A percentile compares a stretch with the other conserved stretches of the same genome.
Conservation (phyloP, 1,140 invertebrate species). For the Drosophila suzukii region DNA sequence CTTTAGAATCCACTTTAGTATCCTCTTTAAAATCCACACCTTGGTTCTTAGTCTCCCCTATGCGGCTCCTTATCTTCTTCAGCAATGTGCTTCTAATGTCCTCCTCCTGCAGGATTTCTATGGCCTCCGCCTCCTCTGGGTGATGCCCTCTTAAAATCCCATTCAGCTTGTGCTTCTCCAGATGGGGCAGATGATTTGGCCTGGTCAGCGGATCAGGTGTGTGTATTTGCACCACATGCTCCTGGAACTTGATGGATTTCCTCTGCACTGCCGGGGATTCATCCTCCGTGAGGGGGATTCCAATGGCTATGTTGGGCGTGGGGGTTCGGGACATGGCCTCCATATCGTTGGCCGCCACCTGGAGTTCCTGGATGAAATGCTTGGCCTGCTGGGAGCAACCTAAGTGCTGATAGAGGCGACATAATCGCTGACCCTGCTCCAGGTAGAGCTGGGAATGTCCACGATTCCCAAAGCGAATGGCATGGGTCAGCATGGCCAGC, state of each 20-base stretch:
- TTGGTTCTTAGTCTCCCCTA: neutral
- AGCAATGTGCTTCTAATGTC: neutral
- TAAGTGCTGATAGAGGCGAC: slow-evolving; percentile 87
- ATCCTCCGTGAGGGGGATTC: neutral
- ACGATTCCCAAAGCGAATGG: slow-evolving; percentile 83
- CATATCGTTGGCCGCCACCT: slow-evolving; percentile 75
- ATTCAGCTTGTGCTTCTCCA: neutral
- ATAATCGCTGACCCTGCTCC: slow-evolving; percentile 88
- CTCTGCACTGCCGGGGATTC: neutral
- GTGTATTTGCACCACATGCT: slow-evolving; percentile 61
- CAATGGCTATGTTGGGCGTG: neutral
- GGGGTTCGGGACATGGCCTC: slow-evolving; percentile 26
- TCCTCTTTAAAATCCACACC: neutral
- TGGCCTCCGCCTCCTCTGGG: neutral
- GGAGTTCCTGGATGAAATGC: slow-evolving; percentile 85
- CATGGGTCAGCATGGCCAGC: slow-evolving; percentile 57
- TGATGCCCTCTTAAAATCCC: slow-evolving; percentile 2
- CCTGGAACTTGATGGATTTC: slow-evolving; percentile 51
- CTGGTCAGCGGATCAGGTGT: slow-evolving; percentile 13
- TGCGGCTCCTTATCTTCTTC: neutral
- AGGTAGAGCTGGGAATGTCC: slow-evolving; percentile 88
- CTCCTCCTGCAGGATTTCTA: neutral
- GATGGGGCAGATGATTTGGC: neutral
- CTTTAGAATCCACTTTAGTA: neutral
- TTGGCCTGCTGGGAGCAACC: slow-evolving; percentile 85